Conservation (phyloP, 2,113 vertebrate species). For the Ciconia stormi region DNA sequence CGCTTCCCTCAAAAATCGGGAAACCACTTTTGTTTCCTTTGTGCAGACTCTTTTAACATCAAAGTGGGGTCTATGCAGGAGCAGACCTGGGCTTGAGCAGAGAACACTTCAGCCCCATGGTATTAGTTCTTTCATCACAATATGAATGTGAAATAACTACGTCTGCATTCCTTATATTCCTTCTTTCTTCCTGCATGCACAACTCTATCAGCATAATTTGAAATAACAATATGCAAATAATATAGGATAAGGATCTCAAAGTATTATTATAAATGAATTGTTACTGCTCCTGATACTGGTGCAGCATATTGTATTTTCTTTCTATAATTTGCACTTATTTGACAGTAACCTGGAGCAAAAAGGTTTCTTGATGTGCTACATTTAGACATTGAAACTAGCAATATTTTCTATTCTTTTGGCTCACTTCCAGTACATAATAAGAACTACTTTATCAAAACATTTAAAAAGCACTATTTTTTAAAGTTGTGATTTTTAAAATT, state of each 20-base stretch:
- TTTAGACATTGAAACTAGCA: background rate
- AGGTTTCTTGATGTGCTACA: rapidly evolving
- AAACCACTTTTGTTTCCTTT: background rate
- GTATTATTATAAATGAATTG: background rate
- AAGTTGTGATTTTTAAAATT: background rate
- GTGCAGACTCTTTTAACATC: background rate
- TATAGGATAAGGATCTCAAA: background rate
- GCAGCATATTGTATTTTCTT: background rate
- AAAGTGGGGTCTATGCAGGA: background rate
- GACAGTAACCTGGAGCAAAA: background rate
- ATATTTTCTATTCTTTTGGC: background rate
- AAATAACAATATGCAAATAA: background rate
- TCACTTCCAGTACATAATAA: background rate
- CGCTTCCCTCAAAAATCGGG: background rate
- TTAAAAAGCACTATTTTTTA: background rate
- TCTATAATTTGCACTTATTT: background rate
- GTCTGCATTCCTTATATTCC: background rate
- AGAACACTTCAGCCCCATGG: background rate
- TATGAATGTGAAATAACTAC: background rate
- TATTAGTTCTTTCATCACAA: background rate
- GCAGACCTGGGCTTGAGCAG: background rate
- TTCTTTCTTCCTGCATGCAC: background rate
- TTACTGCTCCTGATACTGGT: background rate
- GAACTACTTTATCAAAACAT: background rate
- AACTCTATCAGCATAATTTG: background rate